Conservation (phyloP, 2,888 invertebrate species). For the Chaetogeoica ovagalla region DNA sequence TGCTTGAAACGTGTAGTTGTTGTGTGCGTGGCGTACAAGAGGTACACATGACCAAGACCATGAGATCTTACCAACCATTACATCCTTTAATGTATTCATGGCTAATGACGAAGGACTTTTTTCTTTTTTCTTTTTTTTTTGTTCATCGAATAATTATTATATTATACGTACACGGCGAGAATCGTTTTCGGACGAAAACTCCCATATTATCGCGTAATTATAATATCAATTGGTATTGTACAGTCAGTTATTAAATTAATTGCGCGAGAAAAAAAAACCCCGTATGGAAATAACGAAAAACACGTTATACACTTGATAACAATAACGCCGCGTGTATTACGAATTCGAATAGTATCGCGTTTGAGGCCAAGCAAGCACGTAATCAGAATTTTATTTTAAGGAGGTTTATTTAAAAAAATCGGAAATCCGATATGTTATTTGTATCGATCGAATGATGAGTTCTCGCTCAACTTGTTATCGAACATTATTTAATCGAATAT, state of each 20-base stretch:
- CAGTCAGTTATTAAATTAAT: conserved; percentile 6
- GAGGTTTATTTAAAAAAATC: no score
- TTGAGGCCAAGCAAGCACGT: no score
- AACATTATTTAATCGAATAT: no score
- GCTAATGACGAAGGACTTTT: conserved; percentile 38
- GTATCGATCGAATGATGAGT: no score
- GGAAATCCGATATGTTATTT: no score
- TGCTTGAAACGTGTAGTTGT: no score
- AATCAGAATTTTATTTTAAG: no score
- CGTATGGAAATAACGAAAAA: neutral
- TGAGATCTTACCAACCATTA: conserved; percentile 44
- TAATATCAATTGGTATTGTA: neutral
- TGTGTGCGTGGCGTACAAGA: neutral
- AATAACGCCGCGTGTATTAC: no score
- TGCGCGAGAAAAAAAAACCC: neutral
- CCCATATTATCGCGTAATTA: conserved; percentile 13
- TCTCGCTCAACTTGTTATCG: no score
- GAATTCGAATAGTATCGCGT: no score
- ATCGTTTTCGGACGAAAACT: conserved; percentile 1
- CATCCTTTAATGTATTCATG: conserved; percentile 40
- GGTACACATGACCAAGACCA: conserved; percentile 48
- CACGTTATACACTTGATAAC: neutral
- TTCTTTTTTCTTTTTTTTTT: no score
- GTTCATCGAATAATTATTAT: no score
- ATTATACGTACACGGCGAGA: neutral